Base-by-base conservation (phyloP, 1,140 invertebrate species). In the Meloidogyne chitwoodi region DNA sequence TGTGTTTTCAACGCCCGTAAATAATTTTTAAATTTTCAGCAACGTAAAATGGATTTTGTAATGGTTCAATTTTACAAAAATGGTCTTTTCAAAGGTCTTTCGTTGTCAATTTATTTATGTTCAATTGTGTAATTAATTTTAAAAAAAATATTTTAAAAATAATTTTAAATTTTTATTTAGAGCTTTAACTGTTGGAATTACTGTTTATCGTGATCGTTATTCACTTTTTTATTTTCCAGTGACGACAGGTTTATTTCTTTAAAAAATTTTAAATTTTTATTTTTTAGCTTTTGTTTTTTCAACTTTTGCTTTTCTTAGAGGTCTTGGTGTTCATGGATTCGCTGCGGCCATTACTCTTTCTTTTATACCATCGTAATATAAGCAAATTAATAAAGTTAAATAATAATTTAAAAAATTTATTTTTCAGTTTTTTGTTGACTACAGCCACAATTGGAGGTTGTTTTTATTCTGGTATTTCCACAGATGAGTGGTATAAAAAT, bases 141-240 rank as follows among this genome's bases (percentile, higher is more conserved):
- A 5, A 6, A 22, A 29, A 16, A 31, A 70, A 8, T 14, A 27
- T 38, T 29, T 64, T 12, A 16, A 38, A 19, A 63, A 70, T 24
- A 29, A n/a, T 68, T 26, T 72, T 68, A 4, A 19, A 31, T 34
- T 19, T 12, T n/a, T 44, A 63, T n/a, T 56, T 38, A 76, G 75
- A 14, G 12, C 16, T n/a, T 10, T 63, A 22, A 63, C 70, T 6
- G 22, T 68, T 34, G 64, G 62, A 27, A 22, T 68, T 61, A 64
- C 68, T 41, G 11, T 22, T 22, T 76, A 68, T 38, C 75, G 75
- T 22, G 68, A 56, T 44, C 67, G 61, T 70, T 76, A 56, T 63
- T 76, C 75, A 27, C n/a, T 63, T 31, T 34, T 68, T 24, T 44
- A 68, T 56, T 1, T 61, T 29, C 74, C 74, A 61, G 1, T 69